Conservation (phyloP, 2,113 vertebrate genomes). For the Isurus oxyrinchus region DNA sequence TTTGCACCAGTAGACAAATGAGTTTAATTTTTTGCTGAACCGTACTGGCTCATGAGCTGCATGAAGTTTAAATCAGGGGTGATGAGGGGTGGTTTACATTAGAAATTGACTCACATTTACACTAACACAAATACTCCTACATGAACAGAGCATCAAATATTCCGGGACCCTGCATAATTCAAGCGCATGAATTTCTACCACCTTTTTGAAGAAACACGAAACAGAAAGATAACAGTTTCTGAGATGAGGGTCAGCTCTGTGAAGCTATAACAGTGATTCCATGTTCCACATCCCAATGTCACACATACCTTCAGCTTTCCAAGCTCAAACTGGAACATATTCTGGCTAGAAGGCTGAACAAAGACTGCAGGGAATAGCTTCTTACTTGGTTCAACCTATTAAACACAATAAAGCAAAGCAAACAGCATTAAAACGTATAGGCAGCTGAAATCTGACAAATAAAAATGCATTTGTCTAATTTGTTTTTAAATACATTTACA, state of each 20-base stretch:
- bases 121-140: neutral
- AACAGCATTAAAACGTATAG: neutral
- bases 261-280: neutral
- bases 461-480: neutral
- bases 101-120: neutral
- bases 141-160: neutral
- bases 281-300: neutral
- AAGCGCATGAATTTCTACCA: too few relatives aligned
- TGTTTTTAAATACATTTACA: neutral
- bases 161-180: neutral
- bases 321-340: constrained; percentile 81
- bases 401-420: constrained; percentile 28
- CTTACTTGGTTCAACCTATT: constrained; percentile 89
- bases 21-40: neutral
- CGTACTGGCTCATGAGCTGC: neutral
- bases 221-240: neutral
- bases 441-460: neutral
- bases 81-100: too few relatives aligned
- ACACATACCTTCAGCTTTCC: constrained; percentile 83
- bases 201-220: neutral
- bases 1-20: neutral
- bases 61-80: too few relatives aligned
- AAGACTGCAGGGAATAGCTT: constrained; percentile 87
- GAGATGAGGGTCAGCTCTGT: neutral
- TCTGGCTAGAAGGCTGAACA: constrained; percentile 73